Evolutionary conservation across 2,797 vertebrate species (phyloP), one percentile per base, ranked within the genome.

Genomic region (Coilia nasus): DNA sequence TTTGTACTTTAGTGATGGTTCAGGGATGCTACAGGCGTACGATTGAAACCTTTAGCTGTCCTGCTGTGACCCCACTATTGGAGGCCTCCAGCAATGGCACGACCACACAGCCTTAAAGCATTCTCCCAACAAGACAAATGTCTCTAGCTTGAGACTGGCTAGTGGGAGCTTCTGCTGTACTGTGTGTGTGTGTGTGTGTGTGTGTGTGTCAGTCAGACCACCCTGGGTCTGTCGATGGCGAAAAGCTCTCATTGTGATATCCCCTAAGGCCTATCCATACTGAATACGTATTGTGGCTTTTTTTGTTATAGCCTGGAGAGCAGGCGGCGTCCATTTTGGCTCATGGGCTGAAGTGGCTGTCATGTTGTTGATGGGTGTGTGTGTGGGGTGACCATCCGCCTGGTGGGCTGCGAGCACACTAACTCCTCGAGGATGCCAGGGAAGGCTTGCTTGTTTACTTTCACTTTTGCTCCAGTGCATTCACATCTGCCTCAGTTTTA

Each of bases 401-500:
- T 78, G 71, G 71, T 15, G 10, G 71, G 17, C 17, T 44, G 35
- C 6, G 71, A 44, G 71, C 2, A 10, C 71, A 78, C 31, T 12
- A 75, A 31, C 28, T 78, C 71, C 71, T 78, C 17, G 17, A 78
- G 31, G 71, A 31, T 78, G 35, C 71, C 31, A 44, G 35, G 19
- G 71, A 44, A n/a, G 71, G 71, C 23, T 60, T 10, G 12, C 31
- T 2, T 67, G 84, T 84, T 85, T 83, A 41, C 83, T 85, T 84
- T 85, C 35, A 14, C 25, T 84, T 84, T 71, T 80, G 71, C 41
- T 46, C 41, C 3, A 11, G 4, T 28, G 57, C n/a, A 10, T 50
- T 87, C 84, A 57, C 25, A 71, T 85, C 80, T 84, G 87, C 82
- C 84, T 85, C 83, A 82, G 83, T 31, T 82, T 41, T 59, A 44